Conservation (phyloP, 1,140 invertebrate species). For the Lordiphosa collinella region DNA sequence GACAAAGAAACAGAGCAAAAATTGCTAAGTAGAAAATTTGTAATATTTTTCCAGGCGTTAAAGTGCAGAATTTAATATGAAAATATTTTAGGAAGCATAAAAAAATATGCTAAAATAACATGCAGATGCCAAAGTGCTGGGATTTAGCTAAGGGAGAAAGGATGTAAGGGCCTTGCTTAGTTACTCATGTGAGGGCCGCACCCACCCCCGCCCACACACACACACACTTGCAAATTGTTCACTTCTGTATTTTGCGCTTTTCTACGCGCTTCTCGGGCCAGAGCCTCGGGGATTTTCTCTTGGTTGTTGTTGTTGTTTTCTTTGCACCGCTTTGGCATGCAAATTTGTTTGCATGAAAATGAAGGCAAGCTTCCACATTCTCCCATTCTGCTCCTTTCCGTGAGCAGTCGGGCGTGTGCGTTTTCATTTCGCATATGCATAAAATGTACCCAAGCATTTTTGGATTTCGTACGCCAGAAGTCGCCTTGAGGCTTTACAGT, state of each 20-base stretch:
- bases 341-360: slow-evolving; percentile 73
- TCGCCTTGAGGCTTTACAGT: slow-evolving; percentile 6
- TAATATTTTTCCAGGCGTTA: slow-evolving; percentile 32
- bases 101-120: slow-evolving; percentile 46
- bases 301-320: slow-evolving; percentile 25
- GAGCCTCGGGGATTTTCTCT: slow-evolving; percentile 33
- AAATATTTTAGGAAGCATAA: slow-evolving; percentile 42
- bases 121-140: slow-evolving; percentile 38
- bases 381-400: slow-evolving; percentile 8
- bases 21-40: slow-evolving; percentile 40
- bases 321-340: slow-evolving; percentile 59
- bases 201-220: slow-evolving; percentile 1
- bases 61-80: slow-evolving; percentile 46
- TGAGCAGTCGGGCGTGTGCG: slow-evolving; percentile 53
- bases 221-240: slow-evolving; percentile 50
- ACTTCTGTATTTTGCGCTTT: slow-evolving; percentile 51
- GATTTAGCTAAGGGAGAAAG: slow-evolving; percentile 33
- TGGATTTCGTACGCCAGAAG: slow-evolving; percentile 13
- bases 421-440: slow-evolving; percentile 61
- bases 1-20: slow-evolving; percentile 37
- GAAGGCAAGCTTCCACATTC: slow-evolving; percentile 40
- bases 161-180: slow-evolving; percentile 23
- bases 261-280: slow-evolving; percentile 34
- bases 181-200: slow-evolving; percentile 33
- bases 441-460: slow-evolving; percentile 38